These are phyloP conservation scores for Trinectes maculatus DNA, from an alignment of 2,113 vertebrate species.

Conservation along the genomic window DNA sequence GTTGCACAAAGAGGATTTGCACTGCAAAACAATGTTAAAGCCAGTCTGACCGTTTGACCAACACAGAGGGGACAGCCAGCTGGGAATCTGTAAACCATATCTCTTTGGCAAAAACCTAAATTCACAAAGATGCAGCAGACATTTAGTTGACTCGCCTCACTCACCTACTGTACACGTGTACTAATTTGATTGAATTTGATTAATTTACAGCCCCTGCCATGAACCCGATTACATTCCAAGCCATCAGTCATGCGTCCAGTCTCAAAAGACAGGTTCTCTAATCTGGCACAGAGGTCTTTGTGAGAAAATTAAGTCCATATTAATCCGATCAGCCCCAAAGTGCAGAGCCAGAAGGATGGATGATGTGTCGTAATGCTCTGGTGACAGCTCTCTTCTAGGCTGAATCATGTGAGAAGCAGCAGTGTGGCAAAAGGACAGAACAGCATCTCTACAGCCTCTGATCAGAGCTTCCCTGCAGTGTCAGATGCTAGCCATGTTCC, in stretches of 20 bases:
- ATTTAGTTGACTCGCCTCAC: too few species aligned
- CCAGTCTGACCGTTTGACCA: neutral
- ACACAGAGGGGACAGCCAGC: neutral
- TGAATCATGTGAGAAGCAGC: slow-evolving; percentile 45
- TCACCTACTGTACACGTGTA: neutral
- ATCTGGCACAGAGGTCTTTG: slow-evolving; percentile 58
- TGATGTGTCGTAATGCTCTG: slow-evolving; percentile 35
- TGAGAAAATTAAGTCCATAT: slow-evolving; percentile 53
- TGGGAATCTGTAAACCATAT: too few species aligned
- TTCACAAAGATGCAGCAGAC: neutral
- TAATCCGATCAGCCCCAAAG: slow-evolving; percentile 71
- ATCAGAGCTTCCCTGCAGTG: slow-evolving; percentile 1
- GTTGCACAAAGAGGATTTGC: slow-evolving; percentile 40
- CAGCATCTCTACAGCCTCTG: neutral
- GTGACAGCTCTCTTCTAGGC: slow-evolving; percentile 38
- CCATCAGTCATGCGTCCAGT: slow-evolving; percentile 60
- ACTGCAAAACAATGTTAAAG: slow-evolving; percentile 40
- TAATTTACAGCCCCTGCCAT: slow-evolving; percentile 2
- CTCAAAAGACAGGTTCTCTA: slow-evolving; percentile 51
- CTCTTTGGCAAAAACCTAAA: too few species aligned
- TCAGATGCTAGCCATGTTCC: too few species aligned
- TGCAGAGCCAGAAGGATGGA: slow-evolving; percentile 45
- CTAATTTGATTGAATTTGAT: slow-evolving; percentile 10
- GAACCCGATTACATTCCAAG: slow-evolving; percentile 32
- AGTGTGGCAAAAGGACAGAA: neutral